Evolutionary conservation across 2,797 vertebrate genomes (phyloP), one percentile per base, ranked within the genome.

Genomic region (Myotis planiceps): DNA sequence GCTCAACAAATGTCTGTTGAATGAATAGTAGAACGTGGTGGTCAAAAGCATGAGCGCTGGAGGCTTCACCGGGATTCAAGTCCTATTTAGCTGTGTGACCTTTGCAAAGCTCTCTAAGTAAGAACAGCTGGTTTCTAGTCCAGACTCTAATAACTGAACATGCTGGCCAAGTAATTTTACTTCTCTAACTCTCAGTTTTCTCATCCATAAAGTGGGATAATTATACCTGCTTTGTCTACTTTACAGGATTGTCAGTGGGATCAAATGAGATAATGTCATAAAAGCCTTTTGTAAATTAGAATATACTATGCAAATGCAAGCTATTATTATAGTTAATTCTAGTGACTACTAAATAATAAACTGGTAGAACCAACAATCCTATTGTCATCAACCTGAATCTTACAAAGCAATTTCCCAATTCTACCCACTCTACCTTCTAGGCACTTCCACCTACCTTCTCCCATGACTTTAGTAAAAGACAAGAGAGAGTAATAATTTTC

Each of bases 261-360:
- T 97, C 94, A 97, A 94, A 97, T 97, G 91, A 97, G 96, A 95
- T 94, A 94, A 92, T 92, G 93, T 80, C 83, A 96, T 92, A 89
- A 97, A 95, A 95, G 66, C 37, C 3, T 68, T 97, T 97, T 92
- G 92, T 96, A 87, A 96, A 85, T 95, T 93, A 92, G 90, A 94
- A 95, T 86, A 94, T 85, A 51, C 93, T 85, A 65, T 82, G 93
- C 88, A 93, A 92, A 97, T 87, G 90, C 51, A 97, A 95, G 80
- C 93, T 96, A 69, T 96, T 88, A 97, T 97, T 96, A 97, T 49
- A 69, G 53, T 69, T 97, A 95, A 97, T 97, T 96, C 92, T 90
- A 90, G 96, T 95, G 92, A 92, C 94, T 95, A 53, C 81, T 65
- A 81, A 95, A 95, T 95, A 96, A 95, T 92, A 96, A 95, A 75